Base-by-base conservation (phyloP, 2,797 vertebrate genomes). In the Mycteria americana region DNA sequence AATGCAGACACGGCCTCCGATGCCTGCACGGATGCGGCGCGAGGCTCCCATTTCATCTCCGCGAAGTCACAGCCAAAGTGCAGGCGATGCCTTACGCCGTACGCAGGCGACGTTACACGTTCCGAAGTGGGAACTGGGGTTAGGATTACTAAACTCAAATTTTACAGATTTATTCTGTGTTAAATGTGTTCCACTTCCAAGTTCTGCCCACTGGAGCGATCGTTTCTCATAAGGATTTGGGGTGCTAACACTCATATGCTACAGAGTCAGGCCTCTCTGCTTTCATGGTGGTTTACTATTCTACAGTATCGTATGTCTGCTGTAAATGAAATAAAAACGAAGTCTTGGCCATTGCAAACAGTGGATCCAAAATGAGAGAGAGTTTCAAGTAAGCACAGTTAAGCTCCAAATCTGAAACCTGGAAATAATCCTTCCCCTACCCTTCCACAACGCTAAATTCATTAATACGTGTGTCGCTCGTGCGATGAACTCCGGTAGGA, bases 51-150 rank as follows among this genome's bases (percentile, higher is more conserved):
- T 3, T 23, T 10, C n/a, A 9, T 1, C 67, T 31, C 67, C 14
- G 1, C 31, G 0, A 8, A 41, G 50, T 2, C 35, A 10, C 0
- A 22, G 41, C 65, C 48, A 4, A 23, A 3, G 18, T 4, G 9
- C 77, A 22, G 46, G 7, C 8, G 9, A 7, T 1, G 30, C 69
- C 39, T 17, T 3, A 8, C 2, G 25, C 56, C 6, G 4, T 6
- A 3, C 2, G 3, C 69, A 4, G 39, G 45, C 11, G 19, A 50
- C 22, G 4, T 12, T 11, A 7, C 67, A 8, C 54, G 62, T 9
- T 3, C 65, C 6, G 1, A 35, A 51, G 72, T 3, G 3, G 60
- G 60, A 67, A 35, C 0, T 43, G 18, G 43, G 50, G 13, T 33
- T 24, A 7, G 50, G 69, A 25, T 41, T 78, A 31, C 78, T 30